A percentile compares a stretch with the other conserved stretches of the same genome.
phyloP scores from a whole-genome alignment of 2,113 vertebrate genomes.

The Thinocorus orbignyianus region DNA sequence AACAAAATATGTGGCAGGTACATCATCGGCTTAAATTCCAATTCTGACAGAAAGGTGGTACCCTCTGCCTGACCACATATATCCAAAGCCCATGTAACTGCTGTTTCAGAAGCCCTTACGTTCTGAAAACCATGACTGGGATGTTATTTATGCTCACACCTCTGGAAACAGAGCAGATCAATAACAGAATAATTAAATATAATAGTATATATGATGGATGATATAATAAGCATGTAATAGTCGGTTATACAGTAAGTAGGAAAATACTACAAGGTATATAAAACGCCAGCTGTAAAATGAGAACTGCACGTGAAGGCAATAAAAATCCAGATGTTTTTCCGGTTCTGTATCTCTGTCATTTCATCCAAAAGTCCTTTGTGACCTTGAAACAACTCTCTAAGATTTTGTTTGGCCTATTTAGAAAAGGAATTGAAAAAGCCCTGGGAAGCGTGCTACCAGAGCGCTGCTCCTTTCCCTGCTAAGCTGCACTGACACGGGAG shows the following conservation, averaged over 20 bases:
- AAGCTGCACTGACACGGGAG: slow-evolving; percentile 30
- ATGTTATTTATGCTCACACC: background rate
- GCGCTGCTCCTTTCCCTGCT: background rate
- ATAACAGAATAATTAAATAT: background rate
- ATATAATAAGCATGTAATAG: background rate
- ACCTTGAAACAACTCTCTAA: background rate
- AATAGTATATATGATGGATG: background rate
- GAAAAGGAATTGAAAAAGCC: slow-evolving; percentile 7
- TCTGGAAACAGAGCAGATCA: background rate
- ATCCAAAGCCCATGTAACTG: fast-evolving
- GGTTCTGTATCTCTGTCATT: background rate
- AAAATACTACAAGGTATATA: background rate
- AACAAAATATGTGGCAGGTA: background rate
- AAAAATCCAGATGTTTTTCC: slow-evolving; percentile 1
- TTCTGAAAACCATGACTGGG: background rate
- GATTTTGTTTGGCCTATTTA: background rate
- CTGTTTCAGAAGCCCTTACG: background rate
- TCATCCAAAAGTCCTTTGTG: background rate
- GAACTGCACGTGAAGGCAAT: background rate
- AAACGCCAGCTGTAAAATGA: background rate
- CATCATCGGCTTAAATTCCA: background rate
- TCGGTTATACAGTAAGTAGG: background rate
- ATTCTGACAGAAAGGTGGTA: background rate
- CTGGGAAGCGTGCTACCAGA: background rate
- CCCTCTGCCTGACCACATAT: background rate